These are phyloP conservation scores for Brachionus angularis DNA, from an alignment of 1,140 invertebrate genomes.

Conservation along the genomic window DNA sequence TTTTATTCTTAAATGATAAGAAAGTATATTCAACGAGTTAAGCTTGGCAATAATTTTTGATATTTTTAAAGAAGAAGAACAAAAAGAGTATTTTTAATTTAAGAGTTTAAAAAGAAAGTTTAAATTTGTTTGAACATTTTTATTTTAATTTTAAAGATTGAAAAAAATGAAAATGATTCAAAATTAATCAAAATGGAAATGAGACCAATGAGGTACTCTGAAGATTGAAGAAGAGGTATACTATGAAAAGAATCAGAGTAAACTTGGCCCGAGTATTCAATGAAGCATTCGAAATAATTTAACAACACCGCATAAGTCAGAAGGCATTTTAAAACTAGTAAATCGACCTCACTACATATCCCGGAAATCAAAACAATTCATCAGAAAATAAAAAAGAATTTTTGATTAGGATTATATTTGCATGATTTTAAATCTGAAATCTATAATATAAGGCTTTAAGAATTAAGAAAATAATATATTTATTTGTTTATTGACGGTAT, in stretches of 20 bases:
- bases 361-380: not conserved
- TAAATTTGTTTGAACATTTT: conserved; percentile 8
- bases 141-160: conserved; percentile 47
- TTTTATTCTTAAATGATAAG: conserved; percentile 53
- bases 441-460: not conserved
- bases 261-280: not conserved
- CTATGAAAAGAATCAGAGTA: not conserved
- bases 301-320: conserved; percentile 11
- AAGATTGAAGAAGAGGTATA: conserved; percentile 1
- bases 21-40: conserved; percentile 47
- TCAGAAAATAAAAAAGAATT: not conserved
- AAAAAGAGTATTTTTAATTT: conserved; percentile 47
- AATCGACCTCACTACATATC: conserved; percentile 16
- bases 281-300: not conserved
- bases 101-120: no score
- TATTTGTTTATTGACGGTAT: not conserved
- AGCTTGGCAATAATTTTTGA: conserved; percentile 54
- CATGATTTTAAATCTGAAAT: conserved; percentile 1
- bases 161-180: conserved; percentile 46
- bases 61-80: conserved; percentile 50
- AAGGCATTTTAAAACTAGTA: not conserved
- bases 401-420: not conserved
- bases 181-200: conserved; percentile 13
- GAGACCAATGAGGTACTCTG: conserved; percentile 2
- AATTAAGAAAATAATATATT: not conserved